Base-by-base conservation (phyloP, 2,888 invertebrate species). In the Micoletzkya japonica region DNA sequence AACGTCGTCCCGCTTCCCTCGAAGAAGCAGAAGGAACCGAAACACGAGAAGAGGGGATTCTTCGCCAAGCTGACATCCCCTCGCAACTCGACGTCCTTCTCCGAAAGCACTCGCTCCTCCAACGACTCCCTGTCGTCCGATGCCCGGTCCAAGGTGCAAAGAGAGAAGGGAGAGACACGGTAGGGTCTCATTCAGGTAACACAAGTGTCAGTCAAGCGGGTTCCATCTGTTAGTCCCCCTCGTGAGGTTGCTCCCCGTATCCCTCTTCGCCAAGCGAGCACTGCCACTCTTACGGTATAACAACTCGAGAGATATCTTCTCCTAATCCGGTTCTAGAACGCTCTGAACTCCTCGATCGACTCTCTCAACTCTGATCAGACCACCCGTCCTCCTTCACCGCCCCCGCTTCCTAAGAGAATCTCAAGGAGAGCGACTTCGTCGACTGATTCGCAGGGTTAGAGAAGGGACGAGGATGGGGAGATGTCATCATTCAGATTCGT, bases 61-160 rank as follows among this genome's bases (percentile, higher is more conserved):
- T 49, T 66, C 36, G 6, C 26, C 17, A 7, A 2, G 2, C 28
- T 66, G 28, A 37, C 39, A 28, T 32, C 63, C 1, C 39, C 64
- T 20, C 34, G 64, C 17, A 66, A 66, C 37, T 66, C 64, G 6
- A 54, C 64, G 3, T 66, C 64, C 2, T 7, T 66, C 36, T 66
- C 64, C 20, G 64, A 66, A 66, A 44, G 44, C 26, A 66, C 64
- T 24, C 52, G 64, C 17, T 66, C 64, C 26, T 66, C 64, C 2
- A 66, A 26, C 20, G 64, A 66, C 37, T 66, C 64, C 2, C 64
- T 66, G 6, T 66, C 64, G 3, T 66, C 64, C n/a, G 64, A 66
- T 44, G 44, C 64, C 36, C 52, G 54, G 28, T 66, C 64, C 26
- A 66, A 66, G 44, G 64, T 66, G 28, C 52, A n/a, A 59, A 39